Percentiles rank a stretch among this genome's conserved stretches.
phyloP scores from a whole-genome alignment of 2,888 invertebrate genomes.

The Drosophila anomalata region DNA sequence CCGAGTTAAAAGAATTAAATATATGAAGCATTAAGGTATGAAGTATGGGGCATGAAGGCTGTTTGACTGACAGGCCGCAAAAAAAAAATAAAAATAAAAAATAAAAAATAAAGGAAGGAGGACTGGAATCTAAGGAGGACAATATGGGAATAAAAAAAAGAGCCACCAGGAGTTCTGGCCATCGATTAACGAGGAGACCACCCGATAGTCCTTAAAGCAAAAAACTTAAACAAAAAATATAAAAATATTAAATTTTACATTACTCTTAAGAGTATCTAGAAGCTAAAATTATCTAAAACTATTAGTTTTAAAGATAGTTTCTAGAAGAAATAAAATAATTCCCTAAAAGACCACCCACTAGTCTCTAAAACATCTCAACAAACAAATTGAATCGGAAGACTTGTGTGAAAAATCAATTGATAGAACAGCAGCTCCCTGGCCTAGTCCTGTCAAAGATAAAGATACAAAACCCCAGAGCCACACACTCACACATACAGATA shows the following conservation, averaged over 20 bases:
- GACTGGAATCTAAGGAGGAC: not conserved
- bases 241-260: too few relatives aligned
- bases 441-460: slow-evolving; percentile 16
- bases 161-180: not conserved
- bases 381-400: not conserved
- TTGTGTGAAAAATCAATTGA: slow-evolving; percentile 1
- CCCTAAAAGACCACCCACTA: not conserved
- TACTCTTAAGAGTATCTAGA: too few relatives aligned
- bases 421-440: not conserved
- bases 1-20: not conserved
- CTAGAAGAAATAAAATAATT: not conserved
- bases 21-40: not conserved
- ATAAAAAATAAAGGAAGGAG: not conserved
- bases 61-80: slow-evolving; percentile 4
- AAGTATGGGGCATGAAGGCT: not conserved
- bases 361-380: too few relatives aligned
- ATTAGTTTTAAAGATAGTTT: too few relatives aligned
- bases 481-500: slow-evolving; percentile 4
- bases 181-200: slow-evolving; percentile 49
- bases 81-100: not conserved
- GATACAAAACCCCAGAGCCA: not conserved
- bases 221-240: not conserved
- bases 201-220: slow-evolving; percentile 50
- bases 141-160: slow-evolving; percentile 13
- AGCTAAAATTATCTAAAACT: too few relatives aligned